These are phyloP conservation scores for Ormyrus rosae DNA, from an alignment of 2,888 invertebrate genomes.

Conservation along the genomic window DNA sequence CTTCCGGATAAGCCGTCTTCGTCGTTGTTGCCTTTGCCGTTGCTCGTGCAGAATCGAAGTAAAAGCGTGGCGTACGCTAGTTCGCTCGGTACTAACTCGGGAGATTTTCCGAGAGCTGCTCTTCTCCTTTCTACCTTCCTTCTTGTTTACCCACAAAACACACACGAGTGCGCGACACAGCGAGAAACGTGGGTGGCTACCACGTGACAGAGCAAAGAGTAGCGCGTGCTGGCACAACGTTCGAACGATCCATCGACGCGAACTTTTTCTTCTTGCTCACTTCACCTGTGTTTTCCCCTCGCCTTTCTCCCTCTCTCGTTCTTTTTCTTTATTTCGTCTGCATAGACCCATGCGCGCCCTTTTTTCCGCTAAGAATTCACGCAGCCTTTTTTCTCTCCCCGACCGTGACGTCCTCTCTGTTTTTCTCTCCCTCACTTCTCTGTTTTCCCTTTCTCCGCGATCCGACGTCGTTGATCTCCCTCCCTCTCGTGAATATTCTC, in stretches of 20 bases:
- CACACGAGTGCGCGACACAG: constrained; percentile 67
- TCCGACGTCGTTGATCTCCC: neutral
- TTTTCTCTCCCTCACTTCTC: neutral
- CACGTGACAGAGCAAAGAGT: constrained; percentile 66
- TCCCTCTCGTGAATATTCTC: constrained; percentile 1
- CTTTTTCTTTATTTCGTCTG: neutral
- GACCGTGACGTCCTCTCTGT: constrained; percentile 27
- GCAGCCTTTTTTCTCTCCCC: neutral
- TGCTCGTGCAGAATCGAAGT: too few relatives aligned
- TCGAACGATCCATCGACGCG: constrained; percentile 44
- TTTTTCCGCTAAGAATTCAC: neutral
- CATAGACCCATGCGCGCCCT: neutral
- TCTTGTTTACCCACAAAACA: constrained; percentile 73
- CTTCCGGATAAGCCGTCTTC: too few relatives aligned
- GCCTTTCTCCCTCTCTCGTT: neutral
- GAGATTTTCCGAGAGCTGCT: neutral
- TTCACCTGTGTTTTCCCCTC: neutral
- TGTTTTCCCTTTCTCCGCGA: constrained; percentile 3
- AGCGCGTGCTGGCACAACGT: constrained; percentile 49
- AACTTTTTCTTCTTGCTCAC: neutral
- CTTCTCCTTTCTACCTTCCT: constrained; percentile 46
- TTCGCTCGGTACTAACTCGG: too few relatives aligned
- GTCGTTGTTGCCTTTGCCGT: too few relatives aligned
- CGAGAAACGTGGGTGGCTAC: constrained; percentile 74
- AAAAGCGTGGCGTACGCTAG: too few relatives aligned